These are phyloP conservation scores for Geotrypetes seraphini DNA, from an alignment of 2,797 vertebrate genomes.

Conservation along the genomic window DNA sequence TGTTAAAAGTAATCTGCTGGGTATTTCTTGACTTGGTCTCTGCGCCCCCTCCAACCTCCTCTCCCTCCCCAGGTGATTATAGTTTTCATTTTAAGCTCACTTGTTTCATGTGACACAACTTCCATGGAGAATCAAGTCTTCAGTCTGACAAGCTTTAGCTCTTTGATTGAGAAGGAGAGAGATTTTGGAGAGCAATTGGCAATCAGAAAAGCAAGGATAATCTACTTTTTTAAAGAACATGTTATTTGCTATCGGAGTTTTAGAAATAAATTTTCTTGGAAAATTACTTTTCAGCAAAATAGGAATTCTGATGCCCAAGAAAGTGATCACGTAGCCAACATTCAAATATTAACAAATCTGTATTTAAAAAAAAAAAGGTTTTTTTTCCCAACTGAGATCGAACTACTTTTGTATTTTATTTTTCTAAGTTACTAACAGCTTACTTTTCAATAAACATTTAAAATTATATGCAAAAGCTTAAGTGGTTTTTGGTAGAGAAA, in stretches of 20 bases:
- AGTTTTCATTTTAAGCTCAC: no score
- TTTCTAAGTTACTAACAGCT: slow-evolving; percentile 2
- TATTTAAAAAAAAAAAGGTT: slow-evolving; percentile 29
- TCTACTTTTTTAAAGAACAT: slow-evolving; percentile 29
- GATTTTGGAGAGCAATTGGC: no score
- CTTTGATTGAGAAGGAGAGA: no score
- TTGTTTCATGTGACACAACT: no score
- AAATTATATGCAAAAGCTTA: slow-evolving; percentile 1
- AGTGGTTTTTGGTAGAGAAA: no score
- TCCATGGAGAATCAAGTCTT: slow-evolving; percentile 25
- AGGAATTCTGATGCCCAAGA: slow-evolving; percentile 33
- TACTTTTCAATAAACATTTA: neutral
- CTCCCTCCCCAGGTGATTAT: no score
- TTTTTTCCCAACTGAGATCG: slow-evolving; percentile 26
- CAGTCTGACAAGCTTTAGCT: slow-evolving; percentile 38
- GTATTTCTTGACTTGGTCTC: slow-evolving; percentile 26
- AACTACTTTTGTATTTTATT: slow-evolving; percentile 4
- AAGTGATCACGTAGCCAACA: slow-evolving; percentile 23
- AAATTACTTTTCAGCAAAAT: slow-evolving; percentile 17
- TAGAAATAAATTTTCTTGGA: slow-evolving; percentile 20
- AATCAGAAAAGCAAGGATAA: no score
- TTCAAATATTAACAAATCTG: slow-evolving; percentile 18
- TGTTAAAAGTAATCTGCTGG: slow-evolving; percentile 28
- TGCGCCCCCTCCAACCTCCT: no score
- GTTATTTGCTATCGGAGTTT: slow-evolving; percentile 24